These are phyloP conservation scores for Varroa destructor DNA, from an alignment of 1,140 invertebrate genomes.

Conservation along the genomic window DNA sequence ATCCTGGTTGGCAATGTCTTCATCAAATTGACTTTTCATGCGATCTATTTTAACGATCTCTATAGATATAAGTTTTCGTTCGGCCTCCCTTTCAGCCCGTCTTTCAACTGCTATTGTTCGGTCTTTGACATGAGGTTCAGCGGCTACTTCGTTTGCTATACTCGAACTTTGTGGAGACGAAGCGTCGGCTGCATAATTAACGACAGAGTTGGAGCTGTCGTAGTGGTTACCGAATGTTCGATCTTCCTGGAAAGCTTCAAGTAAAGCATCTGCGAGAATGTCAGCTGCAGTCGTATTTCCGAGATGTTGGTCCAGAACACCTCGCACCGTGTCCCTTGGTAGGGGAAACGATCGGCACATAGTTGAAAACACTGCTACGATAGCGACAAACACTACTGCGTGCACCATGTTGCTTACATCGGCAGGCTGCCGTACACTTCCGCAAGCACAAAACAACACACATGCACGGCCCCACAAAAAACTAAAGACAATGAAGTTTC, in stretches of 20 bases:
- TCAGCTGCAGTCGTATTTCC: conserved; percentile 8
- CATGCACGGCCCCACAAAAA: no score
- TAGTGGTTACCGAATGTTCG: not conserved
- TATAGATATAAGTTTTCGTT: conserved; percentile 15
- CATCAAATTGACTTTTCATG: not conserved
- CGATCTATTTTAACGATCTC: conserved; percentile 10
- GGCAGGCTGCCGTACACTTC: no score
- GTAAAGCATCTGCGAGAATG: conserved; percentile 7
- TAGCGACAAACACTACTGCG: no score
- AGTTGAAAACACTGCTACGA: no score
- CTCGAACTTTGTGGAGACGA: not conserved
- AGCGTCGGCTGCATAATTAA: conserved; percentile 7
- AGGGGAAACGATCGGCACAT: not conserved
- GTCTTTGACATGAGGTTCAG: not conserved
- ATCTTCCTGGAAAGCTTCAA: not conserved
- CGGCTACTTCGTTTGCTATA: conserved; percentile 7
- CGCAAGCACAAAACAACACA: no score
- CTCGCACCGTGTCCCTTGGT: not conserved
- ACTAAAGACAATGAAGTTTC: no score
- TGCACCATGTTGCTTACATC: no score
- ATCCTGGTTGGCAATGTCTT: not conserved
- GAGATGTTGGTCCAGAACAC: conserved; percentile 4
- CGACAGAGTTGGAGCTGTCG: not conserved
- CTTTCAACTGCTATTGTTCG: not conserved
- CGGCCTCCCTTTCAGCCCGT: conserved; percentile 1